Conservation (phyloP, 2,113 vertebrate genomes). For the Pantherophis guttatus region DNA sequence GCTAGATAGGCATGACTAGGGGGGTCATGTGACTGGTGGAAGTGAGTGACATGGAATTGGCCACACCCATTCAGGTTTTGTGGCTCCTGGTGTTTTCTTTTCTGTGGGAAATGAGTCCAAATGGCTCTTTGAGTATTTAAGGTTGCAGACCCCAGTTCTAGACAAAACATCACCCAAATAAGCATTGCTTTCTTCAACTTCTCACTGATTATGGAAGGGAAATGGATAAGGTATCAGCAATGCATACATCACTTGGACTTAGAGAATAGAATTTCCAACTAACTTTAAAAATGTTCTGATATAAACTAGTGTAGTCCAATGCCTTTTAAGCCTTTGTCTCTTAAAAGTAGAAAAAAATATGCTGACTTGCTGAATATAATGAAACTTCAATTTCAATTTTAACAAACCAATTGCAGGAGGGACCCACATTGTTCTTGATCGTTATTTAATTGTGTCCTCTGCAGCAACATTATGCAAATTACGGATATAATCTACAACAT, state of each 20-base stretch:
- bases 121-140: no score
- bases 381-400: background rate
- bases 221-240: background rate
- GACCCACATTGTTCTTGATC: background rate
- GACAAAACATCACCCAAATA: background rate
- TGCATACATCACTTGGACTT: background rate
- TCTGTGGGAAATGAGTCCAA: no score
- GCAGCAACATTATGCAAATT: background rate
- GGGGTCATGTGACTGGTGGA: no score
- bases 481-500: background rate
- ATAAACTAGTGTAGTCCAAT: background rate
- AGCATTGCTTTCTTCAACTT: background rate
- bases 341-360: background rate
- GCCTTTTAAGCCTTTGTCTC: background rate
- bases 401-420: background rate
- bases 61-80: no score
- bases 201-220: background rate
- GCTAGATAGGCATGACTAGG: no score
- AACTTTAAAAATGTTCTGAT: background rate
- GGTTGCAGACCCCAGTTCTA: background rate
- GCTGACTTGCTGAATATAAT: background rate
- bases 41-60: no score
- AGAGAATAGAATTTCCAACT: background rate
- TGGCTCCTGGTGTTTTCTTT: no score
- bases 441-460: background rate